Conservation (phyloP, 2,888 invertebrate genomes). For the Disparrhopalites patrizii region DNA sequence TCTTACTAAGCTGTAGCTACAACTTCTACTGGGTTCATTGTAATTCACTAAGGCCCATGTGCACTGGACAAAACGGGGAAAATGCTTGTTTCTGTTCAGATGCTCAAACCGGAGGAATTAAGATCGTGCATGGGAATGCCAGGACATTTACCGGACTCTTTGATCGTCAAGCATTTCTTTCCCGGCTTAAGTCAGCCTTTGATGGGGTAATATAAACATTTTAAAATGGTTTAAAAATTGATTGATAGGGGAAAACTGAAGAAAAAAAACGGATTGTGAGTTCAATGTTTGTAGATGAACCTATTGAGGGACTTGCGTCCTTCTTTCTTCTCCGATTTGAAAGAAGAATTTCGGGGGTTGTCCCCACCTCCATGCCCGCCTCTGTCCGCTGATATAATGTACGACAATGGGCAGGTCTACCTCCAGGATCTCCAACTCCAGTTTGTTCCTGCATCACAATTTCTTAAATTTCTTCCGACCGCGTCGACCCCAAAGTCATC, state of each 20-base stretch:
- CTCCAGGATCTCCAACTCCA: too few species aligned
- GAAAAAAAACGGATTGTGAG: not conserved
- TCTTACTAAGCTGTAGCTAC: conserved; percentile 16
- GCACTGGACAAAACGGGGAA: too few species aligned
- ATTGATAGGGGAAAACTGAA: too few species aligned
- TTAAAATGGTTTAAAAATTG: conserved; percentile 2
- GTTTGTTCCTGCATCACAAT: too few species aligned
- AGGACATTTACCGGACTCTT: too few species aligned
- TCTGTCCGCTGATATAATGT: conserved; percentile 6
- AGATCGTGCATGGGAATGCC: conserved; percentile 21
- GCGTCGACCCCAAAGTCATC: too few species aligned
- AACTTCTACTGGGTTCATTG: conserved; percentile 30
- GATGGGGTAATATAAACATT: not conserved
- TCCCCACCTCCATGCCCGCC: conserved; percentile 2
- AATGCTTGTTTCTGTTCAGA: conserved; percentile 11
- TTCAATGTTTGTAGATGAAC: conserved; percentile 14
- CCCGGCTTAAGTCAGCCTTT: not conserved
- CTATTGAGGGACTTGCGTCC: conserved; percentile 1
- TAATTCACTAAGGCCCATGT: too few species aligned
- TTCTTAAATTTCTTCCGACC: too few species aligned
- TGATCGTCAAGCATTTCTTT: too few species aligned
- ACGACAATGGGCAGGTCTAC: not conserved
- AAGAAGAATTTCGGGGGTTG: not conserved
- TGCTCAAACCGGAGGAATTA: not conserved
- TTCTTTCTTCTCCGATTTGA: not conserved